Conservation (phyloP, 2,113 vertebrate genomes). For the Tricholaema leucomelas region DNA sequence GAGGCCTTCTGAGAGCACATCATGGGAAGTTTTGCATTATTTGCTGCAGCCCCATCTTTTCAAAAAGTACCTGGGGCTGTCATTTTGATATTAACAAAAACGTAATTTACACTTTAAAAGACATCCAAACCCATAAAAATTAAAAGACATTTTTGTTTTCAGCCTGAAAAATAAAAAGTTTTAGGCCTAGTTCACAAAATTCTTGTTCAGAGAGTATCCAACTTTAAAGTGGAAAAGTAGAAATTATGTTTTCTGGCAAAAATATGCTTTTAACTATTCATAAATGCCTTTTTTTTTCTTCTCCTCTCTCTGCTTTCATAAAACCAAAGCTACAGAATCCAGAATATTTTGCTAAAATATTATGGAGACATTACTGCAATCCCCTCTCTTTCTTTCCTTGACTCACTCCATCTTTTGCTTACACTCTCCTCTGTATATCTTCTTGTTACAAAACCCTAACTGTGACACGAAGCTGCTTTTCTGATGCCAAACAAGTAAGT, state of each 20-base stretch:
- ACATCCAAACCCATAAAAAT: neutral
- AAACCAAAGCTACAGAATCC: neutral
- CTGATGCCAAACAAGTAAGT: neutral
- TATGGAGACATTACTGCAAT: neutral
- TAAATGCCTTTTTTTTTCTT: neutral
- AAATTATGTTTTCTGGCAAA: conserved; percentile 12
- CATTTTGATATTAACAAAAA: conserved; percentile 38
- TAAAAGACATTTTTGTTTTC: neutral
- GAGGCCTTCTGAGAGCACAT: conserved; percentile 8
- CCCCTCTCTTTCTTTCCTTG: neutral
- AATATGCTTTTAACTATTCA: neutral
- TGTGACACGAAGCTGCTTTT: neutral
- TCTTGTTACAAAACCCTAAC: neutral
- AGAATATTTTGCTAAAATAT: conserved; percentile 6
- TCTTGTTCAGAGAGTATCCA: neutral
- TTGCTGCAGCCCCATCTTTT: conserved; percentile 26
- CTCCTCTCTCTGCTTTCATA: neutral
- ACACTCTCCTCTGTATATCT: neutral
- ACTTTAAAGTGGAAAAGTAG: neutral
- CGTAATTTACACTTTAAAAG: conserved; percentile 35
- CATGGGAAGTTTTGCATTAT: neutral
- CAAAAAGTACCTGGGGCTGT: neutral
- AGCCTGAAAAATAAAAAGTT: neutral
- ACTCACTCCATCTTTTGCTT: neutral
- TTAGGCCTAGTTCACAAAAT: neutral